Evolutionary conservation across 2,888 invertebrate genomes (phyloP), one percentile per base, ranked within the genome.

Genomic region (Hirtodrosophila histrioides): DNA sequence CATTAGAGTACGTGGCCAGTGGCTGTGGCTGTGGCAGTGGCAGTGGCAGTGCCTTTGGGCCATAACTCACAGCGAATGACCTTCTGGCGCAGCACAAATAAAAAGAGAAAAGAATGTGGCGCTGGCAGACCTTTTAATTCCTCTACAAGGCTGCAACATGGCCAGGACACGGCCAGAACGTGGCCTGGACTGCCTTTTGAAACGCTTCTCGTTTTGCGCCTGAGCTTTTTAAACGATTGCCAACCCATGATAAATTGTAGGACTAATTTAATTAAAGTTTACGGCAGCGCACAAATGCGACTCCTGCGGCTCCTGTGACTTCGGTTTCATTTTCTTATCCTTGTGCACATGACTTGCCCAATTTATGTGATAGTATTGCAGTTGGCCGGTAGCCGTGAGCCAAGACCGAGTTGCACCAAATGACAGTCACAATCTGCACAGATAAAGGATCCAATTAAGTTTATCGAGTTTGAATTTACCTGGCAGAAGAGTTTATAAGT

Each of bases 251-350:
- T 86, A 86, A 86, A 86, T 86, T 72, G 88, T 69, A 51, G 70
- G 72, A 87, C 86, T 86, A 86, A 86, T 86, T 86, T 86, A 86
- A 86, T 86, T 86, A 86, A 86, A 86, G 68, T 82, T 79, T 85
- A 81, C 81, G 68, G 62, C 83, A 66, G 58, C 57, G 37, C 29
- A 33, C 66, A 57, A 44, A 66, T 55, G 37, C 54, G 54, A 55
- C 37, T 50, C 48, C 60, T 31, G 11, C 31, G 39, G 44, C 60
- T 39, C 48, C 46, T 49, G 54, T 49, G n/a, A 4, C 31, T 36
- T 24, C 60, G 9, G 50, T 12, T 23, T 33, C 46, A 62, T 56
- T 76, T 76, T 56, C 78, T 74, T 77, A 73, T 77, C 77, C 78
- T 74, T 56, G 51, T 62, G 48, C 68, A 76, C 78, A 77, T 77